Evolutionary conservation across 1,140 invertebrate species (phyloP).

Genomic region (Conopomorpha cramerella): DNA sequence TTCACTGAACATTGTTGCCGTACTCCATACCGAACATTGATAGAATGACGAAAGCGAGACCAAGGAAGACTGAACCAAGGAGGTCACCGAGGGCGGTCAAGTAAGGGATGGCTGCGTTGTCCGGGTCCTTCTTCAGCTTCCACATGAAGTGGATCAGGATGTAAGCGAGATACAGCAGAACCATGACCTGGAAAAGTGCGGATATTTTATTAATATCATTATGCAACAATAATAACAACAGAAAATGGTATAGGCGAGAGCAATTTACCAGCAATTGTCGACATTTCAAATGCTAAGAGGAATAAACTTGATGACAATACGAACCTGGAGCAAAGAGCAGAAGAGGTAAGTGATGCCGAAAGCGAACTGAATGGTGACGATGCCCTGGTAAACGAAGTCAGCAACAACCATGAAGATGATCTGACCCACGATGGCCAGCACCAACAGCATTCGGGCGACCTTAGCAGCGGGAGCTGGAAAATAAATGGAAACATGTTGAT

Average conservation of each 20-base stretch:
- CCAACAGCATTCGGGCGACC: conserved; percentile 84
- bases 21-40: conserved; percentile 67
- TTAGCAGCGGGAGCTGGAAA: conserved; percentile 72
- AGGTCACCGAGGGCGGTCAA: conserved; percentile 93
- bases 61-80: conserved; percentile 84
- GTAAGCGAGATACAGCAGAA: conserved; percentile 82
- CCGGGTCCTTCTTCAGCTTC: conserved; percentile 88
- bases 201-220: background rate
- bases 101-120: conserved; percentile 97
- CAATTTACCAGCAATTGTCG: too few relatives aligned
- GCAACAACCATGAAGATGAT: conserved; percentile 87
- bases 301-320: conserved; percentile 4
- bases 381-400: conserved; percentile 64
- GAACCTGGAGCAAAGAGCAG: conserved; percentile 48
- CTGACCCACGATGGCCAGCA: conserved; percentile 90
- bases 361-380: conserved; percentile 44
- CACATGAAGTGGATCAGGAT: conserved; percentile 92
- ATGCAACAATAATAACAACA: too few relatives aligned
- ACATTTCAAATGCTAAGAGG: too few relatives aligned
- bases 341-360: conserved; percentile 49
- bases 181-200: conserved; percentile 67
- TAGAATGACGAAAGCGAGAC: conserved; percentile 82
- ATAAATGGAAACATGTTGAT: too few relatives aligned
- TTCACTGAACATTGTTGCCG: conserved; percentile 34
- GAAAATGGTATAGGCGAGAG: too few relatives aligned